Evolutionary conservation across 1,140 invertebrate genomes (phyloP).

Genomic region (Venturia canescens): DNA sequence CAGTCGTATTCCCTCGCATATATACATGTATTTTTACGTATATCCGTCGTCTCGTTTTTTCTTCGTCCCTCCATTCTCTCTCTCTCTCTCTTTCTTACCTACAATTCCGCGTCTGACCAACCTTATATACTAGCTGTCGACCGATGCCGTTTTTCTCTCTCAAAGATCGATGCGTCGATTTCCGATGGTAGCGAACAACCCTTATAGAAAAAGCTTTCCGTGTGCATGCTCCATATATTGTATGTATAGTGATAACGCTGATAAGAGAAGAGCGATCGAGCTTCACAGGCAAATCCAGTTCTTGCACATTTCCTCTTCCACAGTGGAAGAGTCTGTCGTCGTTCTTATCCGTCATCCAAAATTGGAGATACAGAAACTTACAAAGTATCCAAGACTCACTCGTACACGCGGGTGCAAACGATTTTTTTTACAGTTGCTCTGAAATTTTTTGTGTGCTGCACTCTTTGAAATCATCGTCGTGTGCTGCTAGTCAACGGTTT

Average conservation of each 20-base stretch:
- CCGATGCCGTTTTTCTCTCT: constrained; percentile 49
- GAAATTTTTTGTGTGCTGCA: background rate
- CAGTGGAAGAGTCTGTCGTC: background rate
- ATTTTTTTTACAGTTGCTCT: background rate
- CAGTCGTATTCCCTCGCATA: background rate
- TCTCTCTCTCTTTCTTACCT: constrained; percentile 16
- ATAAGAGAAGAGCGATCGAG: constrained; percentile 56
- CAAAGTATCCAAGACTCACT: constrained; percentile 1
- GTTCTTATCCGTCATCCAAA: constrained; percentile 22
- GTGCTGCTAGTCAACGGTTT: no score
- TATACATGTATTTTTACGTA: background rate
- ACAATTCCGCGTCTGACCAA: constrained; percentile 1
- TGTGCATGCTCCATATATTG: background rate
- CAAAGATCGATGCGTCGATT: constrained; percentile 67
- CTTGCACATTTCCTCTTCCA: constrained; percentile 28
- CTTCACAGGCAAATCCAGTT: constrained; percentile 42
- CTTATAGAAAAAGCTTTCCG: background rate
- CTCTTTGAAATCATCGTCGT: background rate
- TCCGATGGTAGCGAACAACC: constrained; percentile 60
- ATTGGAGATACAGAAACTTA: constrained; percentile 15
- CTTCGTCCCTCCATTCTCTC: background rate
- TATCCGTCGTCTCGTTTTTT: constrained; percentile 30
- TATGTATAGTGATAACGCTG: background rate
- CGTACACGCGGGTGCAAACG: no score
- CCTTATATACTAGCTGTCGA: constrained; percentile 32